Conservation (phyloP, 2,113 vertebrate genomes). For the Eolophus roseicapilla region DNA sequence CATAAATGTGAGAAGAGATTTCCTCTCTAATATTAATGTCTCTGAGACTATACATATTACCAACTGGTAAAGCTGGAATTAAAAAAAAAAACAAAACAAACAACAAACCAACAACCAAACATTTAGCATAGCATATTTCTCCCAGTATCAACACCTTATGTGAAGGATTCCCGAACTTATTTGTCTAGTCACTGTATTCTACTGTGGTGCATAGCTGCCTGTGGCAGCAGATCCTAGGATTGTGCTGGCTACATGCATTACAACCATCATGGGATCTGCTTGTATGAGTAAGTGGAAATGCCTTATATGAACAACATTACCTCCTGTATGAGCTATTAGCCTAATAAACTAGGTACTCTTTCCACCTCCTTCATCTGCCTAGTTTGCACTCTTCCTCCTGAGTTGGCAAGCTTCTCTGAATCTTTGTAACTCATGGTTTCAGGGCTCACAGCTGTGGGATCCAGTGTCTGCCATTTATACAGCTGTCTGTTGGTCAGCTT, state of each 20-base stretch:
- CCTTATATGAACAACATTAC: not conserved
- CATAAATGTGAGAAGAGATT: not conserved
- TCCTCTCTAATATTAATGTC: not conserved
- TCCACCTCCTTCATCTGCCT: not conserved
- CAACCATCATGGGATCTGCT: not conserved
- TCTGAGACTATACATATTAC: not conserved
- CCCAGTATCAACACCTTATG: not conserved
- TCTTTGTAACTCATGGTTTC: not conserved
- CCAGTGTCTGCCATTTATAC: not conserved
- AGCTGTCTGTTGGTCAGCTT: not conserved
- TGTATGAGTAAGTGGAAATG: not conserved
- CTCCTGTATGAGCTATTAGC: not conserved
- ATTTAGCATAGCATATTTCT: not conserved
- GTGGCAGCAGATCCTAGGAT: not conserved
- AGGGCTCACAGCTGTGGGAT: not conserved
- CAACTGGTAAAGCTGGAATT: not conserved
- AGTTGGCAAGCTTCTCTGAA: not conserved
- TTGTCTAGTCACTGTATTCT: not conserved
- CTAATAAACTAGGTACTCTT: not conserved
- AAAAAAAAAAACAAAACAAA: not conserved
- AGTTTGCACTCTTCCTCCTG: not conserved
- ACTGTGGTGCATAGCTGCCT: not conserved
- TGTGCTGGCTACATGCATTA: not conserved
- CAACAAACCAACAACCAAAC: not conserved
- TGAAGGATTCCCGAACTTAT: not conserved